A percentile compares a stretch with the other conserved stretches of the same genome.
phyloP scores from a whole-genome alignment of 2,888 invertebrate genomes.

The Scaptomyza flava region DNA sequence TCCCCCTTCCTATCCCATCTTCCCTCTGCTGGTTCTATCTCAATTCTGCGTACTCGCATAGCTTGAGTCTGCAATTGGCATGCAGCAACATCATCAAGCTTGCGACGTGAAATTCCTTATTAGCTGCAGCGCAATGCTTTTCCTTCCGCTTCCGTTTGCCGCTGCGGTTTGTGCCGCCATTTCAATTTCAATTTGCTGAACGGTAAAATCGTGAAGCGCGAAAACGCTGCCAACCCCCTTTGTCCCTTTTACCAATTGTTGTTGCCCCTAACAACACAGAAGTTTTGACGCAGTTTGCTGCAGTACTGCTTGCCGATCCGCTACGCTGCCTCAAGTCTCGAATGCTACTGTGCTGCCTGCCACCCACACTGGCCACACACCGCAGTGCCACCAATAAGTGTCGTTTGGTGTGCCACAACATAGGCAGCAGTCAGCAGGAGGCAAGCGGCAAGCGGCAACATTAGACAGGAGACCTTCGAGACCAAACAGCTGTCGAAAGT shows the following conservation, averaged over 20 bases:
- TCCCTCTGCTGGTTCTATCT: neutral
- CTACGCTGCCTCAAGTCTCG: no score
- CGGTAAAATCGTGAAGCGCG: conserved; percentile 53
- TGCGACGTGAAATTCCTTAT: conserved; percentile 50
- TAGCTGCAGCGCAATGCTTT: conserved; percentile 56
- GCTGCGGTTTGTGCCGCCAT: conserved; percentile 50
- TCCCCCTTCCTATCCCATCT: neutral
- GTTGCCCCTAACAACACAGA: conserved; percentile 57
- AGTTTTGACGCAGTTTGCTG: conserved; percentile 36
- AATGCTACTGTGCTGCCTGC: neutral
- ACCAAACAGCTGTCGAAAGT: conserved; percentile 11
- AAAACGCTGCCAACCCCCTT: neutral
- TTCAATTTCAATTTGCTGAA: conserved; percentile 72
- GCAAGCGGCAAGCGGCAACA: neutral
- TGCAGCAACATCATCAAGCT: conserved; percentile 11
- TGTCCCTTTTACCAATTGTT: neutral
- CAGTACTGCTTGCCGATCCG: neutral
- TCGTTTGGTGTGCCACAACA: conserved; percentile 29
- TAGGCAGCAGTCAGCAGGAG: neutral
- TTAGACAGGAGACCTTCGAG: conserved; percentile 21
- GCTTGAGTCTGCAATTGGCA: conserved; percentile 23
- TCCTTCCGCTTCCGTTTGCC: conserved; percentile 40
- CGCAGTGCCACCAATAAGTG: conserved; percentile 53
- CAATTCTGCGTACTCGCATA: no score
- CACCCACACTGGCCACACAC: neutral